These are phyloP conservation scores for Neodiprion lecontei DNA, from an alignment of 1,140 invertebrate genomes.

Conservation along the genomic window DNA sequence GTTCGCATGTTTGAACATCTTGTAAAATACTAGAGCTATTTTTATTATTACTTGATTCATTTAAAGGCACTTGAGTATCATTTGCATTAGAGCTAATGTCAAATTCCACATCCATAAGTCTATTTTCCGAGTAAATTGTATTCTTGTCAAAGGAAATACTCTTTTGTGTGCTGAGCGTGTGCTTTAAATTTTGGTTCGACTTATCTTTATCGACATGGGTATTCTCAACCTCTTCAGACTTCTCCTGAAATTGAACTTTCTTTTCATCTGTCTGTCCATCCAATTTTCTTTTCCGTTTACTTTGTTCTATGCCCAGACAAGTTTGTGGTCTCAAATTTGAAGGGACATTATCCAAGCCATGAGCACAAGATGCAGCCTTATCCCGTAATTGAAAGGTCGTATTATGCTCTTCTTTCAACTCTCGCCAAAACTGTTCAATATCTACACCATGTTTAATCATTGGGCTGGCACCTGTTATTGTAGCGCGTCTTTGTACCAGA, in stretches of 20 bases:
- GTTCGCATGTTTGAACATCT: slow-evolving; percentile 16
- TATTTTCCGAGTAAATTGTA: slow-evolving; percentile 4
- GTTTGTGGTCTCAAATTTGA: slow-evolving; percentile 67
- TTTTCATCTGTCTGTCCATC: slow-evolving; percentile 37
- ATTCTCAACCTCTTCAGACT: slow-evolving; percentile 34
- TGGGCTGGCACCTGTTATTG: slow-evolving; percentile 85
- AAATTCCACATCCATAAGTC: slow-evolving; percentile 11
- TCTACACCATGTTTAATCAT: slow-evolving; percentile 70
- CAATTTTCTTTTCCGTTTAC: slow-evolving; percentile 45
- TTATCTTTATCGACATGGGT: slow-evolving; percentile 24
- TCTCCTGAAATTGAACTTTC: slow-evolving; percentile 53
- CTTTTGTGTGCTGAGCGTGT: slow-evolving; percentile 21
- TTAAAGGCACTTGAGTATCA: slow-evolving; percentile 14
- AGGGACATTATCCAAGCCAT: slow-evolving; percentile 70
- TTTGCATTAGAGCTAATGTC: slow-evolving; percentile 26
- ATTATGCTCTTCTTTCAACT: slow-evolving; percentile 67
- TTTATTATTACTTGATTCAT: slow-evolving; percentile 30
- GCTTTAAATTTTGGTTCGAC: slow-evolving; percentile 1
- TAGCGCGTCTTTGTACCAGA: slow-evolving; percentile 81
- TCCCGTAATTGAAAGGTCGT: slow-evolving; percentile 64
- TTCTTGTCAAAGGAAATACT: slow-evolving; percentile 6
- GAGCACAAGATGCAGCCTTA: slow-evolving; percentile 75
- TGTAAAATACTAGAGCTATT: slow-evolving; percentile 11
- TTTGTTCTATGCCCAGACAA: slow-evolving; percentile 65
- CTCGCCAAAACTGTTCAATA: slow-evolving; percentile 76